Conservation (phyloP, 2,797 vertebrate species). For the Pangasius larnaudii region DNA sequence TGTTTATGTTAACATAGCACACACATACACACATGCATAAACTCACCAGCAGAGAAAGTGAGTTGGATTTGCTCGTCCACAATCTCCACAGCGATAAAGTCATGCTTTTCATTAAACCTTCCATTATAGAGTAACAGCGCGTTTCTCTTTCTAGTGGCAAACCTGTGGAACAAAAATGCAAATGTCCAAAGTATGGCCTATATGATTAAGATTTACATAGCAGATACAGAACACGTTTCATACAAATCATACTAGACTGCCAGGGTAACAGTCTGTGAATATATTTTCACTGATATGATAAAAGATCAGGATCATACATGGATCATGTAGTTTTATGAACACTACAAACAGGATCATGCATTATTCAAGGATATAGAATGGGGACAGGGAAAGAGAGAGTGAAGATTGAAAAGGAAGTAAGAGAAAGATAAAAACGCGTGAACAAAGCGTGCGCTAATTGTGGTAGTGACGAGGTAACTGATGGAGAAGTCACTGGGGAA, state of each 20-base stretch:
- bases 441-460: slow-evolving; percentile 35
- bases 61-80: slow-evolving; percentile 87
- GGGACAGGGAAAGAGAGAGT: slow-evolving; percentile 27
- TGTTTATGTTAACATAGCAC: background rate
- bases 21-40: background rate
- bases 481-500: slow-evolving; percentile 17
- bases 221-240: background rate
- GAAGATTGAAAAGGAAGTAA: slow-evolving; percentile 49
- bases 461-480: slow-evolving; percentile 33
- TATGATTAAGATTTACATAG: background rate
- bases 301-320: background rate
- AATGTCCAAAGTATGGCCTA: background rate
- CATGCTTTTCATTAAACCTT: slow-evolving; percentile 88
- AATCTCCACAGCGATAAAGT: slow-evolving; percentile 89
- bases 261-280: background rate
- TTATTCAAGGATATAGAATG: slow-evolving; percentile 17
- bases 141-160: slow-evolving; percentile 82
- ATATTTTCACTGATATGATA: background rate
- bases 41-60: slow-evolving; percentile 86
- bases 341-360: background rate
- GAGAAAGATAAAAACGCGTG: slow-evolving; percentile 44
- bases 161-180: slow-evolving; percentile 67
- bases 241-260: background rate
- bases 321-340: background rate
- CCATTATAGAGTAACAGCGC: slow-evolving; percentile 87